These are phyloP conservation scores for Drosophila ercepeae DNA, from an alignment of 1,140 invertebrate genomes.

Conservation along the genomic window DNA sequence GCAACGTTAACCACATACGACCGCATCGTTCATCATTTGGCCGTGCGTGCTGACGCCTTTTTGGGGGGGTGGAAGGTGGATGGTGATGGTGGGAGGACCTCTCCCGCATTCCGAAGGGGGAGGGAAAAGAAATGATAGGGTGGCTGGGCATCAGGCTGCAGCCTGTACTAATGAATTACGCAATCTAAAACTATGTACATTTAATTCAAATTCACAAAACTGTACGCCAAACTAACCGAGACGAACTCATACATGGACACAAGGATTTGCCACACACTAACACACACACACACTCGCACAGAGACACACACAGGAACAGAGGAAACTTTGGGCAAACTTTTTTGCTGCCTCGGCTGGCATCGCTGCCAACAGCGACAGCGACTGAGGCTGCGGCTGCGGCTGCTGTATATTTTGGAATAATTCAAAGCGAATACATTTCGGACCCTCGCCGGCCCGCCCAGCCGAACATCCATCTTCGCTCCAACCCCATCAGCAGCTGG, in stretches of 20 bases:
- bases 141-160: slow-evolving; percentile 65
- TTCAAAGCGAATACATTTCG: slow-evolving; percentile 78
- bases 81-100: neutral
- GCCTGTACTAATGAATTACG: slow-evolving; percentile 83
- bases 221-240: slow-evolving; percentile 80
- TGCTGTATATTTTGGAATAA: slow-evolving; percentile 79
- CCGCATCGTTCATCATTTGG: slow-evolving; percentile 83
- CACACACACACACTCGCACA: slow-evolving; percentile 27
- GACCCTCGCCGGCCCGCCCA: slow-evolving; percentile 33
- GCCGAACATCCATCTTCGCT: slow-evolving; percentile 51
- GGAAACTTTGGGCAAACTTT: slow-evolving; percentile 74
- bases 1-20: slow-evolving; percentile 74
- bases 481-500: slow-evolving; percentile 71
- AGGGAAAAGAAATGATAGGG: slow-evolving; percentile 3
- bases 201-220: slow-evolving; percentile 83
- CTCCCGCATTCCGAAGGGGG: slow-evolving; percentile 1
- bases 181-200: slow-evolving; percentile 83
- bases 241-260: slow-evolving; percentile 47
- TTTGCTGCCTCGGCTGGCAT: slow-evolving; percentile 47
- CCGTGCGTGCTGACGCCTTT: slow-evolving; percentile 61
- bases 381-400: slow-evolving; percentile 20
- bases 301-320: too few relatives aligned
- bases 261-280: slow-evolving; percentile 26
- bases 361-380: neutral
- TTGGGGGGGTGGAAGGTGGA: slow-evolving; percentile 4